A percentile compares a stretch with the other conserved stretches of the same genome.
phyloP scores from a whole-genome alignment of 2,113 vertebrate species.

The Cryptotis parvus region DNA sequence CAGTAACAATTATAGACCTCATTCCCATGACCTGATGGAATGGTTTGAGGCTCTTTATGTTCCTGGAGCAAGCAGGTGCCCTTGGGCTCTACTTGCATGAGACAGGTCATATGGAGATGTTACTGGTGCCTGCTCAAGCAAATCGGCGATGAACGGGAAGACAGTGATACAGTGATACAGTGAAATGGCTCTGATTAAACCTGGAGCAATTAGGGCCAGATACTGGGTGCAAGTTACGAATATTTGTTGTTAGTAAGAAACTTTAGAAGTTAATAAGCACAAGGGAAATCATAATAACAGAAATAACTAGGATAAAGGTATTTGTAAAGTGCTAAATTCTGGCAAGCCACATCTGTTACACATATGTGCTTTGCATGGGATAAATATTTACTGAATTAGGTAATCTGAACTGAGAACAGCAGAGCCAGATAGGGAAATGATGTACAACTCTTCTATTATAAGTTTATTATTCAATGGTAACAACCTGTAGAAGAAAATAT shows the following conservation, averaged over 20 bases:
- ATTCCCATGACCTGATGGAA: too few relatives aligned
- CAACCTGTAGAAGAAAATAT: background rate
- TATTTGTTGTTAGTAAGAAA: background rate
- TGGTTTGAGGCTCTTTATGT: too few relatives aligned
- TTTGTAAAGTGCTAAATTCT: background rate
- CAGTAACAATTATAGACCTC: too few relatives aligned
- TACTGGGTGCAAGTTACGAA: background rate
- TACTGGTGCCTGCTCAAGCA: too few relatives aligned
- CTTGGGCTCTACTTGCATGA: too few relatives aligned
- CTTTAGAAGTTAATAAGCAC: background rate
- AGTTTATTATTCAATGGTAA: slow-evolving; percentile 17
- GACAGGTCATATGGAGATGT: too few relatives aligned
- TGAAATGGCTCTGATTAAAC: background rate
- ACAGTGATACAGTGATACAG: too few relatives aligned
- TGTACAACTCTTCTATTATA: background rate
- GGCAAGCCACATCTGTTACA: background rate
- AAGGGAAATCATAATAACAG: background rate
- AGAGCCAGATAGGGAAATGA: background rate
- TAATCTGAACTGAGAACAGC: slow-evolving; percentile 44
- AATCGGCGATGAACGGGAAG: too few relatives aligned
- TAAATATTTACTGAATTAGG: slow-evolving; percentile 39
- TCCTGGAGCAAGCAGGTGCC: too few relatives aligned
- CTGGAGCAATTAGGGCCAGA: background rate
- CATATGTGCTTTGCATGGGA: background rate
- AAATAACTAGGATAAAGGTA: background rate